A percentile compares a stretch with the other conserved stretches of the same genome.
phyloP scores from a whole-genome alignment of 2,113 vertebrate genomes.

The Strix uralensis region DNA sequence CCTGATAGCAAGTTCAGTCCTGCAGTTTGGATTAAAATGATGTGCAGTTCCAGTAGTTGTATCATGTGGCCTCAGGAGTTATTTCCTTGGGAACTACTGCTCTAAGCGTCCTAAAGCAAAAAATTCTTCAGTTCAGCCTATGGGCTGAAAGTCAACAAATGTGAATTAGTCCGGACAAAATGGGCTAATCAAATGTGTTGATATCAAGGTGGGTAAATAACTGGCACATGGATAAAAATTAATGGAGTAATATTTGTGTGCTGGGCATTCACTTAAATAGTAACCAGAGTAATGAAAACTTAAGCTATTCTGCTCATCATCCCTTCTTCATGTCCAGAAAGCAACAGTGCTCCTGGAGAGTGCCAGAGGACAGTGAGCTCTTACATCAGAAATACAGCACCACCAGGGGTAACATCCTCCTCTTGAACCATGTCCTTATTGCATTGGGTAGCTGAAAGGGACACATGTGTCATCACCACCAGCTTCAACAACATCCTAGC shows the following conservation, averaged over 20 bases:
- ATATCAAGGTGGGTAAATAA: not conserved
- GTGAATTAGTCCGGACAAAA: not conserved
- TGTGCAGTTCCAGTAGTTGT: not conserved
- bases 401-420: not conserved
- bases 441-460: not conserved
- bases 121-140: not conserved
- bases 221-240: not conserved
- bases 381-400: not conserved
- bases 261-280: not conserved
- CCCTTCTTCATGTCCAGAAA: not conserved
- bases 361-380: not conserved
- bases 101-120: not conserved
- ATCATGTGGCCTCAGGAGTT: not conserved
- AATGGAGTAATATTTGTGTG: not conserved
- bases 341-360: not conserved
- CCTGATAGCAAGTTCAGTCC: not conserved
- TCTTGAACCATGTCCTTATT: not conserved
- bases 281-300: not conserved
- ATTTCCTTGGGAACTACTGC: not conserved
- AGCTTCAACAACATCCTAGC: not conserved
- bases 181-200: not conserved
- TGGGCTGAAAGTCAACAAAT: not conserved
- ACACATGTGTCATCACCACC: not conserved
- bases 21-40: not conserved
- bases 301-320: not conserved